phyloP scores from a whole-genome alignment of 2,888 invertebrate species.

The Oscheius sp. region DNA sequence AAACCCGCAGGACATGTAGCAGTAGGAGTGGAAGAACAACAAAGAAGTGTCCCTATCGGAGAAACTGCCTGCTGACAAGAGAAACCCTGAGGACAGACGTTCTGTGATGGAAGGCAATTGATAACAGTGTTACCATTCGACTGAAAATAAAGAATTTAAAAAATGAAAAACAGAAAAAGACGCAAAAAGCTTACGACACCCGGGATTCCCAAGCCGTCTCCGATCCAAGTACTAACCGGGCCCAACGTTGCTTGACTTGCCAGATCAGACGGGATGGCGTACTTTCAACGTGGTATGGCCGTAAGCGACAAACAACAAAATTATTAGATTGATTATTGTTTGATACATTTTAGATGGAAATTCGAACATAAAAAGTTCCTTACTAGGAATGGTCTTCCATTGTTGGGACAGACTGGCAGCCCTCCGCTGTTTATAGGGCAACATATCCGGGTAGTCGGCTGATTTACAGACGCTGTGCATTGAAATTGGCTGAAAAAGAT shows the following conservation, averaged over 20 bases:
- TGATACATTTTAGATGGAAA: no score
- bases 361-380: no score
- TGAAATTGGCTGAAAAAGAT: constrained; percentile 13
- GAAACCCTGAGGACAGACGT: constrained; percentile 50
- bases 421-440: no score
- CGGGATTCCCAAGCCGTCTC: no score
- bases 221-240: no score
- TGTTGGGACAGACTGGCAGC: constrained; percentile 53
- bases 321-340: no score
- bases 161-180: no score
- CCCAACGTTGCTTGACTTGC: no score
- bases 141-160: background rate
- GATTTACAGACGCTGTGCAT: constrained; percentile 45
- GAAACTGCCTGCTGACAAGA: constrained; percentile 46
- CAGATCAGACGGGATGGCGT: no score
- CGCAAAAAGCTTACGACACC: no score
- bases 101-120: constrained; percentile 41
- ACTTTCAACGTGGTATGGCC: no score
- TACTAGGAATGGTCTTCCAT: background rate
- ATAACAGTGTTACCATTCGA: constrained; percentile 32
- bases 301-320: no score
- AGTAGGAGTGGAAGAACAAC: constrained; percentile 50
- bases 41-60: constrained; percentile 43
- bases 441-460: constrained; percentile 49
- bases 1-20: constrained; percentile 60